Percentiles rank a stretch among this genome's conserved stretches.
phyloP scores from a whole-genome alignment of 2,888 invertebrate species.

The Noctua pronuba region DNA sequence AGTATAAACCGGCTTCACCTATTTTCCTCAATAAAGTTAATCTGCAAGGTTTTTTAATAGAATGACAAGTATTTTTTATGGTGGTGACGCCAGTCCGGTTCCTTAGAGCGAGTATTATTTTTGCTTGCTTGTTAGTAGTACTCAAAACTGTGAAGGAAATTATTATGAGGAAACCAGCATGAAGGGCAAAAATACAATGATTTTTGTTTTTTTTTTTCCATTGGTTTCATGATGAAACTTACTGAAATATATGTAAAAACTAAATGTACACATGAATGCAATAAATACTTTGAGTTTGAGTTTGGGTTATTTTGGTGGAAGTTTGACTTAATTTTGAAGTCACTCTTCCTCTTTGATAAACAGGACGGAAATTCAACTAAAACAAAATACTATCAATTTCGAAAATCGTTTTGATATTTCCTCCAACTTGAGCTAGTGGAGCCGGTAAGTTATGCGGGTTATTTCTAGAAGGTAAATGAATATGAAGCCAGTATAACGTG shows the following conservation, averaged over 20 bases:
- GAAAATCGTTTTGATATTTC: background rate
- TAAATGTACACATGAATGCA: too few species aligned
- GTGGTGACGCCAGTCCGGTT: background rate
- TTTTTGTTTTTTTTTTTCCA: too few species aligned
- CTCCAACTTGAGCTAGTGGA: background rate
- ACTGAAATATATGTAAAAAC: too few species aligned
- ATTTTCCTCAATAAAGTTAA: constrained; percentile 34
- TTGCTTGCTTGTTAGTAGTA: background rate
- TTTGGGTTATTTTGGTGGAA: background rate
- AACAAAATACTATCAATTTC: background rate
- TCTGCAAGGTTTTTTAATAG: constrained; percentile 1
- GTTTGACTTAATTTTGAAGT: background rate
- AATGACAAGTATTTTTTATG: constrained; percentile 29
- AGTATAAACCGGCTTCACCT: constrained; percentile 7
- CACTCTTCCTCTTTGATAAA: background rate
- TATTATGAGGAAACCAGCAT: background rate
- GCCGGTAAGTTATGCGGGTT: background rate
- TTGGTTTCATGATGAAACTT: too few species aligned
- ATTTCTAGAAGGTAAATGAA: background rate
- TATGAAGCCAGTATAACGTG: too few species aligned
- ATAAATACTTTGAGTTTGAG: too few species aligned
- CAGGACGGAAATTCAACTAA: rapidly evolving
- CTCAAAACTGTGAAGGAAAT: background rate
- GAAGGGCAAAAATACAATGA: background rate
- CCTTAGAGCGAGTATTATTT: background rate